Percentiles rank a stretch among this genome's conserved stretches.
These are phyloP conservation scores for Otocyon megalotis DNA, from an alignment of 2,113 vertebrate species.

Conservation along the genomic window DNA sequence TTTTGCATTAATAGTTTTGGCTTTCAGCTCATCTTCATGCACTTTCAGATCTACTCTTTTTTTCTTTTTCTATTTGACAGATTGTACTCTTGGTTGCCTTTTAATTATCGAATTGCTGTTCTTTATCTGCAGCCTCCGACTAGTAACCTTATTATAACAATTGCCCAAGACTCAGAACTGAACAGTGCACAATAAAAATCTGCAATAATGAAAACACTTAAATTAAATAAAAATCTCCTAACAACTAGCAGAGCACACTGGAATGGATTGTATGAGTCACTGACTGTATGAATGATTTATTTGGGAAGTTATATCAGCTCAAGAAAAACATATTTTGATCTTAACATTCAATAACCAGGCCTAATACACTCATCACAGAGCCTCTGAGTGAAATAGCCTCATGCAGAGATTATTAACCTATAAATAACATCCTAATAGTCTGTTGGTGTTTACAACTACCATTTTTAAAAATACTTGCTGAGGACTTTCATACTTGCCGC, in stretches of 20 bases:
- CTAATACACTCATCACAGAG: conserved; percentile 12
- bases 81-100: conserved; percentile 83
- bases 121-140: conserved; percentile 82
- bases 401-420: conserved; percentile 59
- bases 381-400: conserved; percentile 31
- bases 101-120: conserved; percentile 84
- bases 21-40: conserved; percentile 70
- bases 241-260: conserved; percentile 64
- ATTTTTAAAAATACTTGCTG: conserved; percentile 38
- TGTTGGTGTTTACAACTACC: conserved; percentile 43
- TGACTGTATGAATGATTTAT: conserved; percentile 59
- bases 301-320: conserved; percentile 61
- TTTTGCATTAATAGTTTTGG: conserved; percentile 57
- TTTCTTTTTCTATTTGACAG: conserved; percentile 67
- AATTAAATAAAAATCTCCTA: conserved; percentile 80
- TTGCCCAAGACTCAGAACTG: conserved; percentile 80
- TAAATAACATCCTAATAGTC: conserved; percentile 54
- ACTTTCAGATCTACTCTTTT: conserved; percentile 69
- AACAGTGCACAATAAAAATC: conserved; percentile 79
- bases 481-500: background rate
- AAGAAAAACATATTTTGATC: conserved; percentile 64
- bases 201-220: conserved; percentile 78
- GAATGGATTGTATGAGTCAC: conserved; percentile 66
- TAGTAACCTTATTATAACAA: conserved; percentile 84
- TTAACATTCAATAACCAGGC: background rate